Conservation (phyloP, 2,797 vertebrate genomes). For the Leptatherina wallacei region DNA sequence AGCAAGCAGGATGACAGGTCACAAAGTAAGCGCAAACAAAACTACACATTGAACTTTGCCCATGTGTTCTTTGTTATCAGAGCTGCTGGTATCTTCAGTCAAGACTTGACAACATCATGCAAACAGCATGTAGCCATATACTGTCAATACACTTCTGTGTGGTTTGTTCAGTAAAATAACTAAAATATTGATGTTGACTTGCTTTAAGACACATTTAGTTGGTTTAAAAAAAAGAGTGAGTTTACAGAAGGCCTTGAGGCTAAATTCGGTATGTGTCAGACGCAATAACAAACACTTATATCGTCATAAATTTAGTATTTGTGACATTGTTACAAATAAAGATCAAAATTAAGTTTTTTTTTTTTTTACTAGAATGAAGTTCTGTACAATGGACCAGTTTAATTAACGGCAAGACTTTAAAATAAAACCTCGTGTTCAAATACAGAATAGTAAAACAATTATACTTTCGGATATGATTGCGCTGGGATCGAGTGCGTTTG, state of each 20-base stretch:
- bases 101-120: background rate
- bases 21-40: constrained; percentile 26
- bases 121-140: background rate
- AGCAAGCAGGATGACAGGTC: constrained; percentile 22
- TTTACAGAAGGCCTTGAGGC: background rate
- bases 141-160: background rate
- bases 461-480: background rate
- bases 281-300: background rate
- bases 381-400: background rate
- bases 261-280: background rate
- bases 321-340: background rate
- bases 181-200: background rate
- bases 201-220: background rate
- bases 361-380: background rate
- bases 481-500: no score
- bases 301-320: background rate
- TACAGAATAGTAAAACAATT: background rate
- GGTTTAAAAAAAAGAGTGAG: background rate
- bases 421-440: background rate
- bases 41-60: constrained; percentile 65
- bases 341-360: background rate
- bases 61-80: constrained; percentile 45
- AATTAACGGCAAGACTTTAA: no score
- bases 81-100: constrained; percentile 13
- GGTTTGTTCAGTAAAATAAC: background rate